Evolutionary conservation across 2,888 invertebrate species (phyloP), one percentile per base, ranked within the genome.

Genomic region (Eulithis prunata): DNA sequence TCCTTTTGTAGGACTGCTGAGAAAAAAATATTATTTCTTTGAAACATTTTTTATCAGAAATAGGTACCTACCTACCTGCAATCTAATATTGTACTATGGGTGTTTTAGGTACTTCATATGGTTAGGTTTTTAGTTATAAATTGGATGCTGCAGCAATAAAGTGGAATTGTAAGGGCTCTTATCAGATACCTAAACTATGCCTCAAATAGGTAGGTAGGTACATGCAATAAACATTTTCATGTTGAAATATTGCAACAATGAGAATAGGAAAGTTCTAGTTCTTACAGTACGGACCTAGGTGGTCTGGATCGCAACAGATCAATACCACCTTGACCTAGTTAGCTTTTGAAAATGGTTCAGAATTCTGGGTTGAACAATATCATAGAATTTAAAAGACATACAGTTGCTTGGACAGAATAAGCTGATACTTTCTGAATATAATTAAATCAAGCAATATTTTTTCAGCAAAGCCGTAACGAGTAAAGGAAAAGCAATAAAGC

Each of bases 1-100:
- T 57, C 92, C 94, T 90, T 96, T 96, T 69, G 96, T 96, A 38
- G 96, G 96, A 83, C 96, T 96, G 93, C 70, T 75, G 75, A 75
- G 82, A 75, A 78, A 65, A 62, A 67, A 28, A 51, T 1, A 38
- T 32, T 12, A 32, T 32, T 32, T 32, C 32, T 32, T 32, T 53
- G 13, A 46, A 46, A 46, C 7, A 46, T 45, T 45, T 47, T 14
- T 14, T 14, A 14, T n/a, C n/a, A 3, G 13, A 47, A 47, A 4
- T 8, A 47, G 32, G 3, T 47, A 13, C 45, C 12, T 45, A 45
- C 45, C 0, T 47, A 13, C 45, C 21, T 21, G 21, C 21, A 21
- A 21, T 21, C 21, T 21, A 21, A 21, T 38, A 38, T 4, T 38
- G 6, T 6, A 10, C 41, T 41, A 41, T 0, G 10, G 10, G 41